A percentile compares a stretch with the other conserved stretches of the same genome.
Evolutionary conservation across 2,888 invertebrate genomes (phyloP).

Genomic region (Gerris lacustris): DNA sequence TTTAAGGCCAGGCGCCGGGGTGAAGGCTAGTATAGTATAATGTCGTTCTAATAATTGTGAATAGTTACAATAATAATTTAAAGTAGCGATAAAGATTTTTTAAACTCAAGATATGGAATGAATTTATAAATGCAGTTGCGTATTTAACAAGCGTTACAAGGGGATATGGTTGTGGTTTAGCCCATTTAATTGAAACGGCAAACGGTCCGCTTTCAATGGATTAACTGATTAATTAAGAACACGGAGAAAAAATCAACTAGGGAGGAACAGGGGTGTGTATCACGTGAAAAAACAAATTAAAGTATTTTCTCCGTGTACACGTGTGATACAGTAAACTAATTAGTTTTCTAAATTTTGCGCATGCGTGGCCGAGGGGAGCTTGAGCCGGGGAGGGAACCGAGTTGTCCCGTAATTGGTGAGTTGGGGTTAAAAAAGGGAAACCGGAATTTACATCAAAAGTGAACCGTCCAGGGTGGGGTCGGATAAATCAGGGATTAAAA

Average conservation of each 20-base stretch:
- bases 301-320: not conserved
- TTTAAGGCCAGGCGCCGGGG: no score
- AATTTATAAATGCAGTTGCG: no score
- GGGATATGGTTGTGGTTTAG: no score
- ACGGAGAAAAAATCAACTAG: not conserved
- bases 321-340: not conserved
- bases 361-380: not conserved
- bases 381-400: not conserved
- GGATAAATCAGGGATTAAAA: constrained; percentile 2
- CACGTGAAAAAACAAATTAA: not conserved
- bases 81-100: no score
- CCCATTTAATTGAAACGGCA: not conserved
- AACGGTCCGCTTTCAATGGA: not conserved
- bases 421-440: not conserved
- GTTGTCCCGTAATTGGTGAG: not conserved
- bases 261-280: not conserved
- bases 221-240: not conserved
- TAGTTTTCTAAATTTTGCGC: not conserved
- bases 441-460: not conserved
- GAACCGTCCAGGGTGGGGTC: not conserved
- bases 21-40: no score
- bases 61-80: no score
- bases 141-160: no score
- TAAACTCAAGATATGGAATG: no score
- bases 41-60: no score